Evolutionary conservation across 2,797 vertebrate genomes (phyloP).

Genomic region (Pelodytes ibericus): DNA sequence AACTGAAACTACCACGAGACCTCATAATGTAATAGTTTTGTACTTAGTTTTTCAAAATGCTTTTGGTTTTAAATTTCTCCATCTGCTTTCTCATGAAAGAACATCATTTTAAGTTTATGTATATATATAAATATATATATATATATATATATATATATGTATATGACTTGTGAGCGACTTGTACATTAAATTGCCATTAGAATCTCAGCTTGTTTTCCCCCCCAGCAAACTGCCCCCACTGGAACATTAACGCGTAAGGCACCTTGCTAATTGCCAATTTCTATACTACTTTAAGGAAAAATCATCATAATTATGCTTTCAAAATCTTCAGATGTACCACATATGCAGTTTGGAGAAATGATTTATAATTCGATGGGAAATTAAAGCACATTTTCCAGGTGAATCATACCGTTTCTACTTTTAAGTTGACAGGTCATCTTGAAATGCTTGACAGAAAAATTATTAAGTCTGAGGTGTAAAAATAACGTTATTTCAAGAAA

Average conservation of each 20-base stretch:
- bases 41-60: constrained; percentile 37
- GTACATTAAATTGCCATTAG: constrained; percentile 54
- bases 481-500: constrained; percentile 32
- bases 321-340: constrained; percentile 31
- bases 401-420: constrained; percentile 34
- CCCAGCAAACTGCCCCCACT: constrained; percentile 44
- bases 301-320: constrained; percentile 48
- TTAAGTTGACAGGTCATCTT: constrained; percentile 49
- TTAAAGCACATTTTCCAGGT: constrained; percentile 37
- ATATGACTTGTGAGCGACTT: constrained; percentile 50
- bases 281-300: constrained; percentile 49
- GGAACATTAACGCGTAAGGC: constrained; percentile 48
- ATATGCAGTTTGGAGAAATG: constrained; percentile 29
- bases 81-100: constrained; percentile 45
- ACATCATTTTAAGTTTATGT: constrained; percentile 38
- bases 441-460: constrained; percentile 46
- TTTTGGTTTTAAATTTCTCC: constrained; percentile 49
- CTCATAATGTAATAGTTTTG: constrained; percentile 42
- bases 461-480: constrained; percentile 40
- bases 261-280: constrained; percentile 53
- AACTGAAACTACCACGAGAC: constrained; percentile 47
- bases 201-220: constrained; percentile 50
- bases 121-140: too few relatives aligned
- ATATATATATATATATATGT: neutral
- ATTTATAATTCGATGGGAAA: constrained; percentile 28